Evolutionary conservation across 2,888 invertebrate genomes (phyloP).

Genomic region (Parnassius orleans): DNA sequence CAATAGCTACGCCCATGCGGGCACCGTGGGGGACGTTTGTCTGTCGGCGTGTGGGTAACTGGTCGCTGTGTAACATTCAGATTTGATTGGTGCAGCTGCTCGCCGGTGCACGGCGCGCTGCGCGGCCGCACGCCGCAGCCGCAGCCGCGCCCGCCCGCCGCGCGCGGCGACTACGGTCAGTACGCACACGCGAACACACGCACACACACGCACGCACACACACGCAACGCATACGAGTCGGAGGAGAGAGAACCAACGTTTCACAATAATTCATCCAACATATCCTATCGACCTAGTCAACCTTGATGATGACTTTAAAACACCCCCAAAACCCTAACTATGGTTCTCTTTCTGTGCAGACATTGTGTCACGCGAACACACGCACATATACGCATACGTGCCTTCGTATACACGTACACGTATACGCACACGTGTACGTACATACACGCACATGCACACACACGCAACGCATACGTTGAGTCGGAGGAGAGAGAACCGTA

Average conservation of each 20-base stretch:
- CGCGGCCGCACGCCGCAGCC: slow-evolving; percentile 82
- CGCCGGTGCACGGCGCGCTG: slow-evolving; percentile 88
- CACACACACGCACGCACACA: slow-evolving; percentile 28
- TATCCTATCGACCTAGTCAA: too few species aligned
- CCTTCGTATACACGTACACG: too few species aligned
- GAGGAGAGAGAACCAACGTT: too few species aligned
- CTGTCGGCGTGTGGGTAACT: slow-evolving; percentile 44
- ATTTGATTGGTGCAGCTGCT: slow-evolving; percentile 82
- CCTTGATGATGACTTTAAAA: too few species aligned
- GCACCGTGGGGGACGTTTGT: slow-evolving; percentile 9
- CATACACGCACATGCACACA: neutral
- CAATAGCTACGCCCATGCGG: neutral
- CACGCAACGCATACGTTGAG: neutral
- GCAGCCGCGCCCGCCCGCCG: slow-evolving; percentile 80
- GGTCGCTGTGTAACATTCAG: slow-evolving; percentile 63
- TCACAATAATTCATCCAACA: too few species aligned
- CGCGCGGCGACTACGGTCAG: slow-evolving; percentile 95
- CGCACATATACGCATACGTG: slow-evolving; percentile 26
- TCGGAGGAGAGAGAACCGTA: too few species aligned
- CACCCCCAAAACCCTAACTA: too few species aligned
- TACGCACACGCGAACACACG: slow-evolving; percentile 43
- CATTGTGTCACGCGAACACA: slow-evolving; percentile 10
- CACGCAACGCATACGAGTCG: slow-evolving; percentile 22
- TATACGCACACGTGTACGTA: neutral
- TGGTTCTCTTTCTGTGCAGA: too few species aligned